Evolutionary conservation across 2,113 vertebrate genomes (phyloP).

Genomic region (Phainopepla nitens): DNA sequence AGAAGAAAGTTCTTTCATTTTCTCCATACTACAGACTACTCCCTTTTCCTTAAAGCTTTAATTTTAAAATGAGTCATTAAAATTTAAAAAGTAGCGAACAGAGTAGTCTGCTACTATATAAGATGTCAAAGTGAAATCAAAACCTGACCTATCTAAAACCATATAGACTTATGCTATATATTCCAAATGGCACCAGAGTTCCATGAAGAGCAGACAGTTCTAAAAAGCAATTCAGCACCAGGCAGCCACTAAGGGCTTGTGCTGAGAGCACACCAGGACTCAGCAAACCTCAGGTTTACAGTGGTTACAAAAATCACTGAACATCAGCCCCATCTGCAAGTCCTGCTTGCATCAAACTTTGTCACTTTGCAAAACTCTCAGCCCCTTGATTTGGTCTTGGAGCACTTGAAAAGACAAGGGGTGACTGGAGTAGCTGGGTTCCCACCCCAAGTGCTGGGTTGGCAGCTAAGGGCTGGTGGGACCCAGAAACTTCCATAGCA

Average conservation of each 20-base stretch:
- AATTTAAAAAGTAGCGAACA: neutral
- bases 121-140: neutral
- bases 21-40: neutral
- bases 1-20: neutral
- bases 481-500: neutral
- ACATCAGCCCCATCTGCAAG: neutral
- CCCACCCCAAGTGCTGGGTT: rapidly evolving
- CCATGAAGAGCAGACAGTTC: neutral
- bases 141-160: neutral
- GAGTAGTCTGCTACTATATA: neutral
- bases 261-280: neutral
- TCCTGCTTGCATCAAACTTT: neutral
- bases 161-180: rapidly evolving
- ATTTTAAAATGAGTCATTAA: neutral
- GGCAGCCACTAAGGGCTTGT: neutral
- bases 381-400: neutral
- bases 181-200: neutral
- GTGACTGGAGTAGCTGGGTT: neutral
- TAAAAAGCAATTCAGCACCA: neutral
- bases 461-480: neutral
- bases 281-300: neutral
- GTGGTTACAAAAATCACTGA: neutral
- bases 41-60: neutral
- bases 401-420: neutral
- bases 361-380: neutral